Evolutionary conservation across 2,113 vertebrate species (phyloP).

Genomic region (Chrysochloris asiatica): DNA sequence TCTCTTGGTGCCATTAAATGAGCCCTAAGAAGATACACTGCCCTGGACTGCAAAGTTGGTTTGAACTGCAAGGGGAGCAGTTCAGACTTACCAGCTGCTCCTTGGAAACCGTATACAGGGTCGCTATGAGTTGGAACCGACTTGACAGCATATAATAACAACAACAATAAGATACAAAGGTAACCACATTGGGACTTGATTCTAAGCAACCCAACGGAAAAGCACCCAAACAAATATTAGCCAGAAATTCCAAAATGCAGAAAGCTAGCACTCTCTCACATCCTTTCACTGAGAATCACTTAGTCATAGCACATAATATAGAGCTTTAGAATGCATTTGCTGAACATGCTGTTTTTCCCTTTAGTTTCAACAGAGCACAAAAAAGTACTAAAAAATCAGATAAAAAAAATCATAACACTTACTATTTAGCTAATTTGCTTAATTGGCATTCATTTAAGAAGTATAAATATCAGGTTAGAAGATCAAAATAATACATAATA

Average conservation of each 20-base stretch:
- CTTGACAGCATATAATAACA: too few species aligned
- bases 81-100: too few species aligned
- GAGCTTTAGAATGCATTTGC: conserved; percentile 10
- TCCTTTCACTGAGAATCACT: conserved; percentile 9
- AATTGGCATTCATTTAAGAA: conserved; percentile 30
- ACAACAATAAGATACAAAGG: too few species aligned
- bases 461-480: not conserved
- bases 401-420: conserved; percentile 34
- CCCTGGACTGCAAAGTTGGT: too few species aligned
- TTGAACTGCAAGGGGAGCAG: too few species aligned
- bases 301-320: not conserved
- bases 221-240: conserved; percentile 32
- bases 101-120: too few species aligned
- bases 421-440: conserved; percentile 45
- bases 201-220: not conserved
- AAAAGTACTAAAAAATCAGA: conserved; percentile 40
- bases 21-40: not conserved
- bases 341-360: not conserved
- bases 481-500: conserved; percentile 30
- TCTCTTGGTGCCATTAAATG: not conserved
- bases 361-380: conserved; percentile 15
- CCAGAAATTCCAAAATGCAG: not conserved
- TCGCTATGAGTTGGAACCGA: too few species aligned
- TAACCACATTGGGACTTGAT: not conserved
- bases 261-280: not conserved